A percentile compares a stretch with the other conserved stretches of the same genome.
phyloP scores from a whole-genome alignment of 2,113 vertebrate genomes.

The Argyrosomus japonicus region DNA sequence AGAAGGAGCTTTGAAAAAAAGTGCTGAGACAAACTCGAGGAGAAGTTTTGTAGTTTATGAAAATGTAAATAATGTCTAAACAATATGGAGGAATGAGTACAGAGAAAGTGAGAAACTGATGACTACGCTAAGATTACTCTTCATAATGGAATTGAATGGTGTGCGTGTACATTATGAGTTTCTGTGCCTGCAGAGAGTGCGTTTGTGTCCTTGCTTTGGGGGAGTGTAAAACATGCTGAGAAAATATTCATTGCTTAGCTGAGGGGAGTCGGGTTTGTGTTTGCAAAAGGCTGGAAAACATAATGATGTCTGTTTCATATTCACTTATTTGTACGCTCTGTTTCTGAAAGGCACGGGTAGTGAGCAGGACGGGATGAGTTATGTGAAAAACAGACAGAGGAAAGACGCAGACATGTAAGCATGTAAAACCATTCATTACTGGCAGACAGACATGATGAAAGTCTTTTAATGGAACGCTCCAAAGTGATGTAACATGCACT shows the following conservation, averaged over 20 bases:
- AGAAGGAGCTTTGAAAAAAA: background rate
- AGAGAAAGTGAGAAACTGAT: slow-evolving; percentile 31
- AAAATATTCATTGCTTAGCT: slow-evolving; percentile 56
- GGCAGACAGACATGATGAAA: slow-evolving; percentile 24
- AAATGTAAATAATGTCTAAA: slow-evolving; percentile 44
- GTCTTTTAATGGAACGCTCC: slow-evolving; percentile 29
- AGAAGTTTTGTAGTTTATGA: slow-evolving; percentile 13
- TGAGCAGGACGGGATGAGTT: slow-evolving; percentile 7
- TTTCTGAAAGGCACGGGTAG: slow-evolving; percentile 18
- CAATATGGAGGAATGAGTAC: slow-evolving; percentile 21
- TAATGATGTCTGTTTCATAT: slow-evolving; percentile 59
- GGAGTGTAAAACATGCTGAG: slow-evolving; percentile 27
- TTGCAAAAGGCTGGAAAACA: slow-evolving; percentile 48
- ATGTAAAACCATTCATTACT: slow-evolving; percentile 16
- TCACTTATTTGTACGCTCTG: slow-evolving; percentile 48
- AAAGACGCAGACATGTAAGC: slow-evolving; percentile 22
- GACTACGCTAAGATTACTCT: slow-evolving; percentile 31
- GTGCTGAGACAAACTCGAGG: background rate
- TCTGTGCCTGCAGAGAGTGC: background rate
- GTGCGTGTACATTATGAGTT: background rate
- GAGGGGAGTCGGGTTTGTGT: slow-evolving; percentile 48
- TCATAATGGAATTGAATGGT: slow-evolving; percentile 30
- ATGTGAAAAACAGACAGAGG: slow-evolving; percentile 11
- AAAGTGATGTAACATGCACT: slow-evolving; percentile 5
- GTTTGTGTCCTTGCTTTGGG: slow-evolving; percentile 6